Conservation (phyloP, 1,140 invertebrate species). For the Scaptomyza hsui region DNA sequence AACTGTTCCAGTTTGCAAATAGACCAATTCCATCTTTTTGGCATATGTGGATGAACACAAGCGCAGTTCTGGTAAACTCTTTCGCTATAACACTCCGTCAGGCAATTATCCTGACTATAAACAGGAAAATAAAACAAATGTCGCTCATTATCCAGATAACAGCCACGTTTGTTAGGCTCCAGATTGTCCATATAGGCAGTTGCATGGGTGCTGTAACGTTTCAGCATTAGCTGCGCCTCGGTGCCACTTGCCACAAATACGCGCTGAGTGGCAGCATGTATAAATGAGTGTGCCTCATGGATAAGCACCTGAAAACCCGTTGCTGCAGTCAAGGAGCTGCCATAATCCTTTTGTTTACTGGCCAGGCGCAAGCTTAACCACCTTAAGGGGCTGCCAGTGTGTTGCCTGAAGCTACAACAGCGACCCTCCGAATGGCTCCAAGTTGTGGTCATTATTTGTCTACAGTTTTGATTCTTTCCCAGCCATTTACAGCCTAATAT, state of each 20-base stretch:
- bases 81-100: slow-evolving; percentile 85
- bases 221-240: slow-evolving; percentile 47
- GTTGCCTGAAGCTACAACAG: slow-evolving; percentile 88
- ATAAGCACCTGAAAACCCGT: slow-evolving; percentile 79
- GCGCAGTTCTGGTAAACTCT: slow-evolving; percentile 84
- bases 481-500: slow-evolving; percentile 87
- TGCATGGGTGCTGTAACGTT: slow-evolving; percentile 35
- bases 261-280: slow-evolving; percentile 84
- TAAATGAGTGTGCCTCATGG: slow-evolving; percentile 86
- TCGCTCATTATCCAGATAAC: slow-evolving; percentile 85
- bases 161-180: slow-evolving; percentile 80
- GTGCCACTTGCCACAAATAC: slow-evolving; percentile 28
- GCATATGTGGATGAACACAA: slow-evolving; percentile 86
- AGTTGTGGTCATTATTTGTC: slow-evolving; percentile 85
- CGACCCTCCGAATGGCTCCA: slow-evolving; percentile 85
- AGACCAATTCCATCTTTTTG: slow-evolving; percentile 56
- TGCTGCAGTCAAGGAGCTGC: slow-evolving; percentile 25
- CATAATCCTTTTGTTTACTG: slow-evolving; percentile 84
- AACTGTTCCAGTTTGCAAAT: slow-evolving; percentile 56
- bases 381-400: slow-evolving; percentile 86
- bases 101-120: slow-evolving; percentile 87
- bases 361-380: slow-evolving; percentile 85
- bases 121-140: slow-evolving; percentile 75
- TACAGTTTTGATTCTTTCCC: slow-evolving; percentile 84
- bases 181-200: slow-evolving; percentile 23